Conservation (phyloP, 2,113 vertebrate genomes). For the Neolamprologus toae region DNA sequence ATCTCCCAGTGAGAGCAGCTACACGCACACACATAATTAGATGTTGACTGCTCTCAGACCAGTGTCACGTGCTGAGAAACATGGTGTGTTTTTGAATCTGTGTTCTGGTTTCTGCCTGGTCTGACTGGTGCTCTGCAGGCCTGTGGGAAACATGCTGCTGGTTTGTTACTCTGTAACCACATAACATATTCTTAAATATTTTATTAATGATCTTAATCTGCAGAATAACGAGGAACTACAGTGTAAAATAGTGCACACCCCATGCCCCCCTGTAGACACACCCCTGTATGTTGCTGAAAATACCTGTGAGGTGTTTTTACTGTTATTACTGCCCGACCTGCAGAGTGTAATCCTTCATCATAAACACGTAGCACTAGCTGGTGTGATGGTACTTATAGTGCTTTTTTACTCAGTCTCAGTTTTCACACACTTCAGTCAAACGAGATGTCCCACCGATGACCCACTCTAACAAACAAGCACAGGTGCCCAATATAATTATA, state of each 20-base stretch:
- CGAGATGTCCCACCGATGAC: not conserved
- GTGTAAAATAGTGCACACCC: not conserved
- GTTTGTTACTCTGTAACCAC: not conserved
- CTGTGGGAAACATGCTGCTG: not conserved
- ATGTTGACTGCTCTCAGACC: not conserved
- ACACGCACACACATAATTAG: not conserved
- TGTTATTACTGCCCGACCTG: rapidly evolving
- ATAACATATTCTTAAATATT: not conserved
- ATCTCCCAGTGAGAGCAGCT: not conserved
- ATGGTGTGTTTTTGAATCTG: not conserved
- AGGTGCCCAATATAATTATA: not conserved
- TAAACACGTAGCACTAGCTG: not conserved
- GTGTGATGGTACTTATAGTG: not conserved
- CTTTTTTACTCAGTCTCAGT: not conserved
- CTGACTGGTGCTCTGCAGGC: not conserved
- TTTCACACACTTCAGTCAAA: not conserved
- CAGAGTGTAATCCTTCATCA: not conserved
- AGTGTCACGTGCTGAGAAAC: rapidly evolving
- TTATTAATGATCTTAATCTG: not conserved
- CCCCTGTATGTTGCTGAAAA: not conserved
- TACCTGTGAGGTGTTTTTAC: not conserved
- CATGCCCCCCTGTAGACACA: not conserved
- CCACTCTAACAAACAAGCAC: not conserved
- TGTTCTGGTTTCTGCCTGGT: not conserved
- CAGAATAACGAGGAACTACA: not conserved